Evolutionary conservation across 2,797 vertebrate species (phyloP).

Genomic region (Crenuchus spilurus): DNA sequence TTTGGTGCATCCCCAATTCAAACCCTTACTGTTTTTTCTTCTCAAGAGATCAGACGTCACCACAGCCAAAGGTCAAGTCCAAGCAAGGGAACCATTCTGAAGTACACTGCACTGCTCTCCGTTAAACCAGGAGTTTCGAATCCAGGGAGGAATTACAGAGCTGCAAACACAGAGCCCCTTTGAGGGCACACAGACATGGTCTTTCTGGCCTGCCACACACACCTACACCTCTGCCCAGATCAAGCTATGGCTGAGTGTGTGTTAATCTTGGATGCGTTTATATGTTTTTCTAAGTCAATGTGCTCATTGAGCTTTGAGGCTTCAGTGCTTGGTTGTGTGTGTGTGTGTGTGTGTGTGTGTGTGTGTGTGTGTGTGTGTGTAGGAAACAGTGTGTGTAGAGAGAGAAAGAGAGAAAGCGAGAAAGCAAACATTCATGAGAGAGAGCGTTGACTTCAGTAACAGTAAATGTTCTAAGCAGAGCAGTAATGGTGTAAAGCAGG

Average conservation of each 20-base stretch:
- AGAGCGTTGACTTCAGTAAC: not conserved
- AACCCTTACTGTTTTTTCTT: no score
- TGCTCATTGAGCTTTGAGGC: not conserved
- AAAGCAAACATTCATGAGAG: no score
- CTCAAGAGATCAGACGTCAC: not conserved
- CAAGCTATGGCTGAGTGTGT: not conserved
- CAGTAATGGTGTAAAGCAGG: slow-evolving; percentile 16
- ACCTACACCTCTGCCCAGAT: slow-evolving; percentile 57
- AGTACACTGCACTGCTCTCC: slow-evolving; percentile 45
- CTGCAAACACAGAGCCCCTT: slow-evolving; percentile 65
- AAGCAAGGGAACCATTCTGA: slow-evolving; percentile 3
- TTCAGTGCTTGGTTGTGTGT: slow-evolving; percentile 13
- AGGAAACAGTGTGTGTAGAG: slow-evolving; percentile 15
- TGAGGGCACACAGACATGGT: slow-evolving; percentile 48
- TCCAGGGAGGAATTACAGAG: slow-evolving; percentile 56
- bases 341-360: slow-evolving; percentile 14
- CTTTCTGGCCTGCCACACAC: slow-evolving; percentile 40
- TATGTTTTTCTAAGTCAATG: not conserved
- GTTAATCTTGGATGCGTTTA: not conserved
- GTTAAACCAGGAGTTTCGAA: slow-evolving; percentile 65
- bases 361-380: slow-evolving; percentile 25
- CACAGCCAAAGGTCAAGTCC: not conserved
- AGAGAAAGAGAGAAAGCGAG: slow-evolving; percentile 13
- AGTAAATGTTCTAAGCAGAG: not conserved
- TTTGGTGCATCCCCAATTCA: no score